Conservation (phyloP, 2,113 vertebrate species). For the Thalassoma bifasciatum region DNA sequence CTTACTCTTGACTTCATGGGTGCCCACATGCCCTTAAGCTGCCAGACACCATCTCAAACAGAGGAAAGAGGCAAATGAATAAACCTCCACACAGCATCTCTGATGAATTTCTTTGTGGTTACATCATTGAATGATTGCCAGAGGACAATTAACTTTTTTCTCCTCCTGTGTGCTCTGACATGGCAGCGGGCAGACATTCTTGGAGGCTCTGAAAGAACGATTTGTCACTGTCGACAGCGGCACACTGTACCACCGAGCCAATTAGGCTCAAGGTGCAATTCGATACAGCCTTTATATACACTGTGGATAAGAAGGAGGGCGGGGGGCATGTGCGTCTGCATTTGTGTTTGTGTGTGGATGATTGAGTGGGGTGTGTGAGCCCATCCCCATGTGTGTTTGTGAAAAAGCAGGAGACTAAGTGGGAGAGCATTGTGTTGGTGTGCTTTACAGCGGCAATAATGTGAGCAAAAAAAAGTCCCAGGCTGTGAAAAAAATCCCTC, state of each 20-base stretch:
- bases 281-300: conserved; percentile 83
- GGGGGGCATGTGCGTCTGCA: conserved; percentile 34
- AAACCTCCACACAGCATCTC: conserved; percentile 64
- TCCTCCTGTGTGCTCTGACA: conserved; percentile 71
- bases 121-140: conserved; percentile 77
- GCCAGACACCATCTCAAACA: conserved; percentile 64
- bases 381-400: conserved; percentile 48
- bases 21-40: conserved; percentile 43
- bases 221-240: conserved; percentile 83
- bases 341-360: conserved; percentile 64
- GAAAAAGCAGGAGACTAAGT: conserved; percentile 57
- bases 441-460: conserved; percentile 68
- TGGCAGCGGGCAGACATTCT: conserved; percentile 75
- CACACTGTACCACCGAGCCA: conserved; percentile 79
- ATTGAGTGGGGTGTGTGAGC: conserved; percentile 55
- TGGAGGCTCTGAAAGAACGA: conserved; percentile 76
- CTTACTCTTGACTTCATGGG: conserved; percentile 28
- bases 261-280: conserved; percentile 84
- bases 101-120: conserved; percentile 72
- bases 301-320: conserved; percentile 68
- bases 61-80: conserved; percentile 75
- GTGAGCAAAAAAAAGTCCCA: conserved; percentile 42
- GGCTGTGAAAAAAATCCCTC: conserved; percentile 51
- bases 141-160: conserved; percentile 79
- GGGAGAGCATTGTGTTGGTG: conserved; percentile 68